Conservation (phyloP, 35 echinoderm and acorn worm species). For the Amphiura filiformis region DNA sequence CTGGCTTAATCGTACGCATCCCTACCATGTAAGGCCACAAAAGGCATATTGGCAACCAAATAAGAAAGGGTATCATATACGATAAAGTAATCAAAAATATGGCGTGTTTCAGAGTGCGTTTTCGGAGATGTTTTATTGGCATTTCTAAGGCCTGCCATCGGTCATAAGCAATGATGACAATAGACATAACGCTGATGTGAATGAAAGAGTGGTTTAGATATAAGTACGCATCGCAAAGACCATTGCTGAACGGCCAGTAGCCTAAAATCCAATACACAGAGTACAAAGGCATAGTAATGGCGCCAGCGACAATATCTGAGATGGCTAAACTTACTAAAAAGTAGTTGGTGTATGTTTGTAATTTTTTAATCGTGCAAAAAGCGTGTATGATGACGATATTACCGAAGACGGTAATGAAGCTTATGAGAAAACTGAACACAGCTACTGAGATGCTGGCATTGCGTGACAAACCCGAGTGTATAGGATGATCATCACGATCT, state of each 20-base stretch:
- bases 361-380: conserved; percentile 20
- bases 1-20: neutral
- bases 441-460: neutral
- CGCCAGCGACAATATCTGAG: conserved; percentile 35
- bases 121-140: conserved; percentile 11
- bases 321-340: conserved; percentile 55
- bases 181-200: conserved; percentile 10
- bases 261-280: conserved; percentile 14
- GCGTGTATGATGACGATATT: conserved; percentile 46
- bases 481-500: no score
- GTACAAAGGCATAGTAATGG: conserved; percentile 29
- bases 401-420: conserved; percentile 13
- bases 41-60: conserved; percentile 4
- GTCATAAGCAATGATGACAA: conserved; percentile 11
- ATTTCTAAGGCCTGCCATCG: neutral
- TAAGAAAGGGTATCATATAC: conserved; percentile 5
- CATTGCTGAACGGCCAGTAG: conserved; percentile 21
- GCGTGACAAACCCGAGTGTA: no score
- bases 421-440: neutral
- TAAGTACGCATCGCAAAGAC: conserved; percentile 17
- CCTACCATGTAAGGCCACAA: conserved; percentile 27
- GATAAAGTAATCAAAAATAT: neutral
- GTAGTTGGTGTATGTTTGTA: conserved; percentile 61
- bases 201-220: conserved; percentile 19
- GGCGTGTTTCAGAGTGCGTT: conserved; percentile 2